Evolutionary conservation across 2,888 invertebrate genomes (phyloP), one percentile per base, ranked within the genome.

Genomic region (Venusia cambrica): DNA sequence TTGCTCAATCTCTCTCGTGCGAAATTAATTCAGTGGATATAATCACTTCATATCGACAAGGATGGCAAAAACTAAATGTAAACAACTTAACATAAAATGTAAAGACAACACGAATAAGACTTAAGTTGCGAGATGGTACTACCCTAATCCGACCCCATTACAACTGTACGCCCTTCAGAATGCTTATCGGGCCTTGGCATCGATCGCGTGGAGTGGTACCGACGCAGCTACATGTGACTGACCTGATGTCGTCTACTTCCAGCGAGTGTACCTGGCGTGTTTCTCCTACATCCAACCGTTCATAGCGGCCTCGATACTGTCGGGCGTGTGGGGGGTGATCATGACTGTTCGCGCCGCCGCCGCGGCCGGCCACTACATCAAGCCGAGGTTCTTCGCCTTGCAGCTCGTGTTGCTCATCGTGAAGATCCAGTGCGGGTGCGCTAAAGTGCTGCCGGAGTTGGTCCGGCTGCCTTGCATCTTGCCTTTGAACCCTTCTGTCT

Each of bases 291-390:
- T 93, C 34, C 92, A 92, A 68, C 92, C 92, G 1, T 69, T 93
- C 20, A 83, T 91, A 17, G 85, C 90, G 2, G 70, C 83, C 1
- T 93, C 93, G 3, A 92, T 93, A 39, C 71, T 93, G 3, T 73
- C 90, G 11, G 93, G 91, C 5, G 83, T 93, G 22, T 93, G 93
- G 90, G 92, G 92, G 1, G 87, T 92, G 59, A 87, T 89, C 16
- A 91, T 93, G 89, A 84, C 89, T 2, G 88, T 91, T 9, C 85
- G 87, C 0, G 71, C 70, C 0, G 72, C 70, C 0, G 70, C 66
- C 38, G 37, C 59, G 0, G 88, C 73, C 35, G 92, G 62, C 54
- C 78, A 58, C 62, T 81, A 36, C 56, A 75, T 89, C 5, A 68
- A 75, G 11, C 74, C 74, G 0, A 87, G 90, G 55, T 89, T 90